Evolutionary conservation across 2,113 vertebrate genomes (phyloP), one percentile per base, ranked within the genome.

Genomic region (Zosterops lateralis): DNA sequence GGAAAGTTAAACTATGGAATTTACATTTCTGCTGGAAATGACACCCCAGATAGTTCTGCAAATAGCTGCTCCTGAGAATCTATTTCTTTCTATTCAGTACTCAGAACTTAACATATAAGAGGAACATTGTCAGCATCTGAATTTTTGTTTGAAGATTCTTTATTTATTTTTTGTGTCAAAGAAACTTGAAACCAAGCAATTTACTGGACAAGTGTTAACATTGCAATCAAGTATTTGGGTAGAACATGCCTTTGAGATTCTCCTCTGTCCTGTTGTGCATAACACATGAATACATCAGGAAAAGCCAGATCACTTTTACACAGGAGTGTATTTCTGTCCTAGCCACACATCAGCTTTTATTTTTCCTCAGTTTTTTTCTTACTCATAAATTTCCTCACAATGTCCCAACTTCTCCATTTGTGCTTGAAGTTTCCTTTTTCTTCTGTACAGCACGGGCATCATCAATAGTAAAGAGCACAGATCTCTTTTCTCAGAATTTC

Each of bases 401-500:
- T 0, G 0, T 28, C 21, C 9, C 12, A 50, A 5, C 10, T 88
- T 86, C 29, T 21, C 3, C 13, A 36, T 56, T n/a, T 82, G 8
- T 5, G 5, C 26, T 61, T 2, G 2, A 19, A 57, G 68, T 94
- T 73, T 77, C 32, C 14, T 53, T 53, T 15, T 48, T 78, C 17
- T 34, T 40, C 51, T 62, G 12, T 45, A 19, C 12, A 54, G 26
- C 29, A 21, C 0, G 0, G 20, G 3, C 29, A 64, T 40, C 44
- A 47, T 10, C 16, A 42, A 5, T 14, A 71, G 5, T 38, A 58
- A 89, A 74, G 47, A 74, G 36, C 9, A 48, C 25, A 71, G 17
- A 51, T n/a, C 14, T 32, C 22, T 57, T 61, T 84, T 71, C 36
- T 73, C 42, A 84, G 48, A 72, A 4, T 72, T 79, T 76, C 42